A percentile compares a stretch with the other conserved stretches of the same genome.
Evolutionary conservation across 2,113 vertebrate species (phyloP).

Genomic region (Triplophysa siluroides): DNA sequence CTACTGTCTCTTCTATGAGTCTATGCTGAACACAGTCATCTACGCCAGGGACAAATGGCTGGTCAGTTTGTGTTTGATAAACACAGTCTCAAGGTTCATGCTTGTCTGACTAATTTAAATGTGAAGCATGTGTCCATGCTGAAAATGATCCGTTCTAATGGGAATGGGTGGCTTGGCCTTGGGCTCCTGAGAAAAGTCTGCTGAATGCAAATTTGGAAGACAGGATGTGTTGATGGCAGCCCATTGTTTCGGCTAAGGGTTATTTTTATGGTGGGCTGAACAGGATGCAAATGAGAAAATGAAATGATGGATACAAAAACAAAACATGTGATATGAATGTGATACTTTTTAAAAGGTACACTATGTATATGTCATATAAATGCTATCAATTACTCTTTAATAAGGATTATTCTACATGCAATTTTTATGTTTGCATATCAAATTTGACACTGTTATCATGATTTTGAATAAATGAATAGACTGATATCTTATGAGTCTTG

Average conservation of each 20-base stretch:
- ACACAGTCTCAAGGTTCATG: not conserved
- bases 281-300: constrained; percentile 13
- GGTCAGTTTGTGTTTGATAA: constrained; percentile 68
- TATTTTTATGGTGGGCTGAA: constrained; percentile 21
- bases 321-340: constrained; percentile 29
- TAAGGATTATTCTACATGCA: too few relatives aligned
- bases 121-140: constrained; percentile 15
- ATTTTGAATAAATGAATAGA: too few relatives aligned
- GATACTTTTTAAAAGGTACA: constrained; percentile 14
- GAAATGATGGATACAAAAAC: constrained; percentile 43
- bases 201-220: constrained; percentile 12
- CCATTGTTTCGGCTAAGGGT: constrained; percentile 18
- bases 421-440: too few relatives aligned
- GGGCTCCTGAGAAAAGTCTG: not conserved
- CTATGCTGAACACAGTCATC: constrained; percentile 98
- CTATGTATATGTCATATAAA: constrained; percentile 73
- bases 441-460: too few relatives aligned
- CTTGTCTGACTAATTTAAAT: constrained; percentile 27
- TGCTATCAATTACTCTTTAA: too few relatives aligned
- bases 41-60: constrained; percentile 99
- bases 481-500: not conserved
- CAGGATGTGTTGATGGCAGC: constrained; percentile 19
- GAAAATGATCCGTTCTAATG: constrained; percentile 21
- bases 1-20: constrained; percentile 98
- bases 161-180: constrained; percentile 10